Evolutionary conservation across 2,113 vertebrate genomes (phyloP).

Genomic region (Oreochromis niloticus): DNA sequence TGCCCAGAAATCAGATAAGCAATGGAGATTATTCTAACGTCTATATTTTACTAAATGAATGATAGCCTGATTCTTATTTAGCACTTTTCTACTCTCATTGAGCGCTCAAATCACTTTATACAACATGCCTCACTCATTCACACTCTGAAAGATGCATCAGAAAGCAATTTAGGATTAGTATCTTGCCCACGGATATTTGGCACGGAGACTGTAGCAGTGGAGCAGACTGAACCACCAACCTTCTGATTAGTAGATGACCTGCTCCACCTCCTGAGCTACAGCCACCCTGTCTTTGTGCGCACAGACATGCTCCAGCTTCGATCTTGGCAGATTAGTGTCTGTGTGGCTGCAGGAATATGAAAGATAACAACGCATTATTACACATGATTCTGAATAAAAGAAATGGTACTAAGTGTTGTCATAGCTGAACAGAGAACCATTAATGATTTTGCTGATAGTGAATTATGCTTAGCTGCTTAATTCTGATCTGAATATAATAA

Average conservation of each 20-base stretch:
- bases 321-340: neutral
- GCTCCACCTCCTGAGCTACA: neutral
- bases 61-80: neutral
- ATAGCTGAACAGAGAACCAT: neutral
- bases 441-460: neutral
- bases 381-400: neutral
- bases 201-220: neutral
- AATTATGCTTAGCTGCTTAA: too few species aligned
- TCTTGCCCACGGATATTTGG: neutral
- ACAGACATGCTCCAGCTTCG: neutral
- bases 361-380: neutral
- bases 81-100: neutral
- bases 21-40: neutral
- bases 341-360: neutral
- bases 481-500: neutral
- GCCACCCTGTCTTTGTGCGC: neutral
- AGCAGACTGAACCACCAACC: neutral
- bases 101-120: neutral
- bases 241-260: neutral
- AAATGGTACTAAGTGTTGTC: neutral
- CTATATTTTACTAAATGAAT: neutral
- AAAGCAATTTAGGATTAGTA: neutral
- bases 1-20: neutral
- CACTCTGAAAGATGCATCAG: neutral
- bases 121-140: neutral